A percentile compares a stretch with the other conserved stretches of the same genome.
Evolutionary conservation across 53 echinoderm and acorn worm genomes (phyloP).

Genomic region (Paracentrotus lividus): DNA sequence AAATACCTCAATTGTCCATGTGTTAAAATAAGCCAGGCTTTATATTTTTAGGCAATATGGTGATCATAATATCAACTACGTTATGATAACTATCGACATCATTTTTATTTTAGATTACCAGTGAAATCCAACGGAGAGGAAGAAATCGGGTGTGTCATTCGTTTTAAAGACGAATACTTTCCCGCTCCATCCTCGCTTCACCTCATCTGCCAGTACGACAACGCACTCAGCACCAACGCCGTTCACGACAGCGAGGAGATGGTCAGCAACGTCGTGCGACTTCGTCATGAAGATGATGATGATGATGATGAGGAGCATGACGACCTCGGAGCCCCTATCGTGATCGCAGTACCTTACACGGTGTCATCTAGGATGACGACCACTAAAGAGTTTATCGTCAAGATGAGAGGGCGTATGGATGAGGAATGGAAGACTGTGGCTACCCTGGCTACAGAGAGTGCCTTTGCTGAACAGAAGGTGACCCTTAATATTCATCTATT

Average conservation of each 20-base stretch:
- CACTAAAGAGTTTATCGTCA: constrained; percentile 87
- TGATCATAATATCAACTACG: too few relatives aligned
- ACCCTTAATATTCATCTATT: background rate
- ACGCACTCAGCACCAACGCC: constrained; percentile 75
- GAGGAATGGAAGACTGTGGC: constrained; percentile 81
- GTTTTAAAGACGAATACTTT: constrained; percentile 83
- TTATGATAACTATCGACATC: background rate
- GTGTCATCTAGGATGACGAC: constrained; percentile 76
- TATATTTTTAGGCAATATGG: too few relatives aligned
- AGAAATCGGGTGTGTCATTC: constrained; percentile 87
- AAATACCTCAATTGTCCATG: too few relatives aligned
- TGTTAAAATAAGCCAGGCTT: too few relatives aligned
- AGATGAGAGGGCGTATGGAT: constrained; percentile 71
- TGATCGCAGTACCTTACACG: constrained; percentile 90
- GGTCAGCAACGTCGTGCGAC: constrained; percentile 82
- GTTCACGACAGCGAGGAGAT: constrained; percentile 89
- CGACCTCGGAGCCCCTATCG: constrained; percentile 78
- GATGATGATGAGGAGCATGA: constrained; percentile 22
- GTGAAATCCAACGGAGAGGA: constrained; percentile 41
- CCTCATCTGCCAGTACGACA: constrained; percentile 16
- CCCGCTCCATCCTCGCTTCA: constrained; percentile 61
- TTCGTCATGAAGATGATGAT: constrained; percentile 61
- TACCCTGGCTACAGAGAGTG: constrained; percentile 77
- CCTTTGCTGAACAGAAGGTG: constrained; percentile 90
- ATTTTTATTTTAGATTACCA: constrained; percentile 29